Conservation (phyloP, 2,797 vertebrate genomes). For the Paedocypris micromegethes region DNA sequence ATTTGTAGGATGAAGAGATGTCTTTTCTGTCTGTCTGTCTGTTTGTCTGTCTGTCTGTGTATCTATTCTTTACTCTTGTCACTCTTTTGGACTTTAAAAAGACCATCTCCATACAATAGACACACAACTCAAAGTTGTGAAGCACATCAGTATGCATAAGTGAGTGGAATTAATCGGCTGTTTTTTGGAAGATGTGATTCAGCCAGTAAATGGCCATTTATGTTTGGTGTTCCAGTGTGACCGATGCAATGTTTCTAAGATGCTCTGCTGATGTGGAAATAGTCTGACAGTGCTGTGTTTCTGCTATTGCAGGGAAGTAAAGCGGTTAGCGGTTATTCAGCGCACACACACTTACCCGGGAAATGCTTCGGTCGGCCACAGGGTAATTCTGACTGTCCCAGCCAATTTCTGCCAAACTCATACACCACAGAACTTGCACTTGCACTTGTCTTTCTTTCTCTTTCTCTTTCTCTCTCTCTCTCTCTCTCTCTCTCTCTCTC, state of each 20-base stretch:
- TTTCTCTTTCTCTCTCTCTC: conserved; percentile 55
- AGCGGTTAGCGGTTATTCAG: conserved; percentile 72
- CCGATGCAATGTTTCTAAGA: conserved; percentile 1
- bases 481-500: conserved; percentile 11
- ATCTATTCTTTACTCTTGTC: conserved; percentile 23
- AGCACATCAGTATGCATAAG: too few species aligned
- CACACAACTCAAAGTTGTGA: conserved; percentile 57
- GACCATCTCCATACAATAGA: conserved; percentile 53
- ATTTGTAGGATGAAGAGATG: too few species aligned
- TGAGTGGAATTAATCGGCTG: conserved; percentile 62
- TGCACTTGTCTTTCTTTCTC: conserved; percentile 76
- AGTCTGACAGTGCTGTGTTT: conserved; percentile 64
- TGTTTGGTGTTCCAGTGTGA: too few species aligned
- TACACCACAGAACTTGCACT: conserved; percentile 34
- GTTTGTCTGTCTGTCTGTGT: conserved; percentile 46
- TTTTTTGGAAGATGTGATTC: conserved; percentile 46
- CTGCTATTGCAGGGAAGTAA: conserved; percentile 71
- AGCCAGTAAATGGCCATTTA: too few species aligned
- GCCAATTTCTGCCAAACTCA: conserved; percentile 71
- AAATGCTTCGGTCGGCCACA: conserved; percentile 81
- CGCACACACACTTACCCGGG: conserved; percentile 72
- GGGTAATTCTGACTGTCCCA: conserved; percentile 79
- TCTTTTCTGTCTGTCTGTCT: conserved; percentile 8
- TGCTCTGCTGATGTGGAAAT: conserved; percentile 65
- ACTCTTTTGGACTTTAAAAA: conserved; percentile 45